Percentiles rank a stretch among this genome's conserved stretches.
phyloP scores from a whole-genome alignment of 2,113 vertebrate genomes.

The Collichthys lucidus region DNA sequence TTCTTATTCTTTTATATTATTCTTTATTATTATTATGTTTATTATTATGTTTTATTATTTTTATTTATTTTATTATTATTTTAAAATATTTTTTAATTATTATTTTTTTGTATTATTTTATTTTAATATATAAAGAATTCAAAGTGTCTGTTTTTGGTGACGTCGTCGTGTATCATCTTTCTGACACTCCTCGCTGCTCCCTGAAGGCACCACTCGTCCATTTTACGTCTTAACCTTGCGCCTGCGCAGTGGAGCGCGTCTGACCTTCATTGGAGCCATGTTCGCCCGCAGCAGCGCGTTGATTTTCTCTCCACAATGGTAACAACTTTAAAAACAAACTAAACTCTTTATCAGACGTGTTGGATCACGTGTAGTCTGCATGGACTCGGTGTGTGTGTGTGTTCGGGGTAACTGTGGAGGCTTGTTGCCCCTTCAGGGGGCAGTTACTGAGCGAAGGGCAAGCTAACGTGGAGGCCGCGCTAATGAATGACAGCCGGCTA shows the following conservation, averaged over 20 bases:
- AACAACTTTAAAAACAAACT: constrained; percentile 40
- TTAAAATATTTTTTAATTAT: too few species aligned
- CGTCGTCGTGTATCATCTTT: background rate
- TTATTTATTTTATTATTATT: too few species aligned
- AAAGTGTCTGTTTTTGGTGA: background rate
- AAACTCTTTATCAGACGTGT: fast-evolving
- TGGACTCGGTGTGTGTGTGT: fast-evolving
- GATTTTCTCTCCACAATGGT: constrained; percentile 91
- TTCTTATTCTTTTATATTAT: too few species aligned
- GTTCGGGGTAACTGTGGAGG: fast-evolving
- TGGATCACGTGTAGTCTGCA: fast-evolving
- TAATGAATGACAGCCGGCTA: constrained; percentile 73
- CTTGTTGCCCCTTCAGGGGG: fast-evolving
- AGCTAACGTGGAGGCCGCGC: constrained; percentile 77
- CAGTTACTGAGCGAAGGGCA: constrained; percentile 67
- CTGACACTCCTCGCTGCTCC: background rate
- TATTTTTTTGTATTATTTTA: too few species aligned
- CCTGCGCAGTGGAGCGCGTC: constrained; percentile 84
- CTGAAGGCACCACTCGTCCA: constrained; percentile 38
- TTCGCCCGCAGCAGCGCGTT: constrained; percentile 84
- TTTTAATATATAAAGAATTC: background rate
- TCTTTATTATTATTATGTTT: too few species aligned
- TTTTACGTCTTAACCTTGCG: constrained; percentile 65
- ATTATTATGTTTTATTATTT: too few species aligned
- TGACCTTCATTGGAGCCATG: constrained; percentile 95